Evolutionary conservation across 1,140 invertebrate species (phyloP), one percentile per base, ranked within the genome.

Genomic region (Ceratina australensis): DNA sequence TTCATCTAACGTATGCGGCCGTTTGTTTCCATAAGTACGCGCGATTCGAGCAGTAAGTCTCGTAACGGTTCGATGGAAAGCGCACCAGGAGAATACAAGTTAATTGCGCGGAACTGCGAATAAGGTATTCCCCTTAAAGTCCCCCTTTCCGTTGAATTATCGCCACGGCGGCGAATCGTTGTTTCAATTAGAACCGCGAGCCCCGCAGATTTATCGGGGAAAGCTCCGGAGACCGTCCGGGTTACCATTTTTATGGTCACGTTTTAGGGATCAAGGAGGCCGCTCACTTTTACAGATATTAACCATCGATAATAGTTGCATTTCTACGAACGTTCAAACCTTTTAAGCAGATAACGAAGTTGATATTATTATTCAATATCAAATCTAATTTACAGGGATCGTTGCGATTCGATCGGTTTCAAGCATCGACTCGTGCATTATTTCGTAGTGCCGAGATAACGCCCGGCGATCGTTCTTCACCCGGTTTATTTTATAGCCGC

Each of bases 291-390:
- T 49, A n/a, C 7, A 3, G 15, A 50, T 26, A 1, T 15, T 3
- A 26, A 15, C 15, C 0, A 3, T 15, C 13, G 24, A 26, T 61
- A 26, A 28, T 81, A n/a, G n/a, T n/a, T n/a, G n/a, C n/a, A n/a
- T n/a, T n/a, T n/a, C n/a, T n/a, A n/a, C n/a, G n/a, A n/a, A n/a
- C n/a, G n/a, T n/a, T n/a, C n/a, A n/a, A n/a, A n/a, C n/a, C n/a
- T n/a, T n/a, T n/a, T n/a, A n/a, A n/a, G n/a, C n/a, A n/a, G 82
- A 47, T 78, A 81, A 80, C 64, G 24, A 60, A 47, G 49, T 77
- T 84, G 65, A 78, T 84, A 56, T 83, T 86, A 78, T 85, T 85
- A 87, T 86, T 82, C 77, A 86, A 85, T 83, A 82, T 84, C 71
- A 87, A 87, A 50, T 57, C 15, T 79, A 68, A 86, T 87, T 87